These are phyloP conservation scores for Chesias legatella DNA, from an alignment of 2,888 invertebrate species.

Conservation along the genomic window DNA sequence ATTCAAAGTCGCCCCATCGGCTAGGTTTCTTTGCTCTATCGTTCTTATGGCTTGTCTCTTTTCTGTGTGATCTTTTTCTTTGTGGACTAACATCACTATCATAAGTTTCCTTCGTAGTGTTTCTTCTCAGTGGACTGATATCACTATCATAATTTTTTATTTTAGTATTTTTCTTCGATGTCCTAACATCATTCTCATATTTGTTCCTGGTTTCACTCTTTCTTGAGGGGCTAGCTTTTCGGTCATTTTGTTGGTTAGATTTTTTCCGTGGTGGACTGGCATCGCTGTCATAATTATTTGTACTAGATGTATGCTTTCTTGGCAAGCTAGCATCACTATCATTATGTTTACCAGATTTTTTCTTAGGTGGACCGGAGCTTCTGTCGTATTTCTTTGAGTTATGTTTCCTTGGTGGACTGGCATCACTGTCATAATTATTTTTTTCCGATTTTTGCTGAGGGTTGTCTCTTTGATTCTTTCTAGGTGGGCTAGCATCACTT, in stretches of 20 bases:
- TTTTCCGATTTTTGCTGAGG: neutral
- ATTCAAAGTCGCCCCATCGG: constrained; percentile 25
- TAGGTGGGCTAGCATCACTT: constrained; percentile 50
- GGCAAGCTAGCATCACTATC: too few relatives aligned
- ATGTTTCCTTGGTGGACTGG: too few relatives aligned
- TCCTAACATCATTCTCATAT: constrained; percentile 60
- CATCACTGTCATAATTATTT: too few relatives aligned
- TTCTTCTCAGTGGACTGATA: constrained; percentile 2
- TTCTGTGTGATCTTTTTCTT: constrained; percentile 29
- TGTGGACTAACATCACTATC: constrained; percentile 58
- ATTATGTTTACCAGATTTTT: too few relatives aligned
- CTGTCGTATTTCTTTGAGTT: too few relatives aligned
- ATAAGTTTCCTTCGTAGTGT: constrained; percentile 29
- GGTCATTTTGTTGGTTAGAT: constrained; percentile 40
- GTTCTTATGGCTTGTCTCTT: constrained; percentile 26
- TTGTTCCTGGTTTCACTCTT: too few relatives aligned
- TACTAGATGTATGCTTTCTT: neutral
- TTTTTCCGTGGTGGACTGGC: constrained; percentile 25
- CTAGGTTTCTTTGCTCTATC: constrained; percentile 23
- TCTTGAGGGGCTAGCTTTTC: constrained; percentile 63
- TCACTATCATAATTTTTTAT: constrained; percentile 1
- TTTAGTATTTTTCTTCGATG: constrained; percentile 28
- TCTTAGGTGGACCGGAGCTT: too few relatives aligned
- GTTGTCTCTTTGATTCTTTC: constrained; percentile 29
- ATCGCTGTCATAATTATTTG: constrained; percentile 11